Evolutionary conservation across 2,888 invertebrate species (phyloP), one percentile per base, ranked within the genome.

Genomic region (Thysanoteuthis rhombus): DNA sequence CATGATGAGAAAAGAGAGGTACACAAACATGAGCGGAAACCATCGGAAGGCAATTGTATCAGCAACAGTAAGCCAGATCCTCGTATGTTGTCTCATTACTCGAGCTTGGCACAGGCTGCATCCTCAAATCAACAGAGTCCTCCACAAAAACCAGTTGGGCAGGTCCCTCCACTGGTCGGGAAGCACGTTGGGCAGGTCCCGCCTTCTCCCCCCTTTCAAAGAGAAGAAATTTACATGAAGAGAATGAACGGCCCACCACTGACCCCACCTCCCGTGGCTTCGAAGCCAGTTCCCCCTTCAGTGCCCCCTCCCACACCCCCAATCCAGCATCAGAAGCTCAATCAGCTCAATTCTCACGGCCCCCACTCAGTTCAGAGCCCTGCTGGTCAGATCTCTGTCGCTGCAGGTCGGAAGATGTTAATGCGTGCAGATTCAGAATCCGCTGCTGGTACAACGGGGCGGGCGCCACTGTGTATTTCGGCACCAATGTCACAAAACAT

Each of bases 41-140:
- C 94, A 92, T 94, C 95, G n/a, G 94, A 95, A 93, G 94, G 94
- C 47, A 90, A 93, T 58, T 94, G 94, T 89, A 94, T 94, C 28
- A 92, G 52, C 39, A 75, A 75, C 45, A 58, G n/a, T 32, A 52
- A 93, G 32, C 45, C 52, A 39, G 45, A 45, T 47, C 93, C 93
- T 58, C 45, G 93, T 39, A 39, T 93, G 52, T 25, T 52, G 28
- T 52, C 52, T 38, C 45, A 93, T 52, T 47, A 93, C 32, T 39
- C 47, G 32, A 47, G 58, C 25, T 25, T 93, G 22, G 36, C 93
- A n/a, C 92, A 92, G n/a, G n/a, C 93, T 94, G 94, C 58, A 94
- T 94, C 39, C 42, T 52, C 91, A 93, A 93, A 38, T 89, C 94
- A 90, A 92, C 92, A 90, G 8, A 94, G 25, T 32, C 47, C 90